These are phyloP conservation scores for Mycetomoellerius zeteki DNA, from an alignment of 1,140 invertebrate genomes.

Conservation along the genomic window DNA sequence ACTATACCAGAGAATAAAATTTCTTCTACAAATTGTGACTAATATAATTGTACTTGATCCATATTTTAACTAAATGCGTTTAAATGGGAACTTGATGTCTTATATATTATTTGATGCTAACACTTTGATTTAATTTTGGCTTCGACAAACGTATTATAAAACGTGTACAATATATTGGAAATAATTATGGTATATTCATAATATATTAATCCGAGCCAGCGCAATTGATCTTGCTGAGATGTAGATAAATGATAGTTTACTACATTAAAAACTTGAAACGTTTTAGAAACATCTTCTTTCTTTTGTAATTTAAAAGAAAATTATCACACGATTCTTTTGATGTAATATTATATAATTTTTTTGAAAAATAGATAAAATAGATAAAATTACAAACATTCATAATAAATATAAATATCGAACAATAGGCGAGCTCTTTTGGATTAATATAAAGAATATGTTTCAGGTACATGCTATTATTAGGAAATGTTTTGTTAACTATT, in stretches of 20 bases:
- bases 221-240: not conserved
- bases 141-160: constrained; percentile 19
- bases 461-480: constrained; percentile 56
- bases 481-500: constrained; percentile 32
- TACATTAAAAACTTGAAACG: constrained; percentile 26
- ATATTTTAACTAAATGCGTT: not conserved
- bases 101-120: constrained; percentile 30
- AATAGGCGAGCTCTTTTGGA: not conserved
- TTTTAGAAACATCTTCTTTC: not conserved
- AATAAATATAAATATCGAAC: not conserved
- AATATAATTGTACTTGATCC: not conserved
- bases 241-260: not conserved
- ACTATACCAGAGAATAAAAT: not conserved
- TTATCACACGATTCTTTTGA: no score
- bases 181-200: constrained; percentile 34
- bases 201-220: constrained; percentile 24
- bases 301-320: constrained; percentile 7
- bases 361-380: constrained; percentile 9
- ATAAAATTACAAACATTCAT: not conserved
- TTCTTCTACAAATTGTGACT: not conserved
- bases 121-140: constrained; percentile 44
- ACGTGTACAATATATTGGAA: constrained; percentile 16
- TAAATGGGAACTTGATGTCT: constrained; percentile 18
- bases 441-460: constrained; percentile 53
- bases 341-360: not conserved